Conservation (phyloP, 2,888 invertebrate genomes). For the Coenonympha arcania region DNA sequence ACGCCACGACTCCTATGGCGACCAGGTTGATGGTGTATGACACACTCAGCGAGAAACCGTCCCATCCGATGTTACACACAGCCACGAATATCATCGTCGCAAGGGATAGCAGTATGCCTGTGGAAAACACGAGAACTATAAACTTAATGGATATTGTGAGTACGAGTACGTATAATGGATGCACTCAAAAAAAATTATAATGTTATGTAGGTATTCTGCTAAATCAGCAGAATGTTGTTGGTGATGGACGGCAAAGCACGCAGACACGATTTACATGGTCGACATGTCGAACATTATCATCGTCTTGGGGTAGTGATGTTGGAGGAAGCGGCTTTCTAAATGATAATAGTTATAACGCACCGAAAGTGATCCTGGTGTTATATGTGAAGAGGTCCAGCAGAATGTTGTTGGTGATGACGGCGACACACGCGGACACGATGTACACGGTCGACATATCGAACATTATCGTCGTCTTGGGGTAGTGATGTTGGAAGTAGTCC, state of each 20-base stretch:
- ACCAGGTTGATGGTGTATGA: constrained; percentile 88
- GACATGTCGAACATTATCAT: constrained; percentile 86
- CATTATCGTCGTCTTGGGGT: constrained; percentile 88
- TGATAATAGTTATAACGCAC: no score
- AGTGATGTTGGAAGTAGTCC: constrained; percentile 90
- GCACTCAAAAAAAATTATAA: no score
- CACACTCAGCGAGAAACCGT: constrained; percentile 82
- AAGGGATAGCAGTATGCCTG: constrained; percentile 87
- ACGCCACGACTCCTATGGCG: constrained; percentile 87
- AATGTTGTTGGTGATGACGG: constrained; percentile 88
- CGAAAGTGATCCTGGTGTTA: constrained; percentile 89
- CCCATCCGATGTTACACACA: constrained; percentile 89
- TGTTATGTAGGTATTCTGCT: no score
- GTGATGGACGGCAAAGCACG: constrained; percentile 87
- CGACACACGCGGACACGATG: constrained; percentile 90
- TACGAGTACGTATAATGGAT: no score
- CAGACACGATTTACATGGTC: constrained; percentile 92
- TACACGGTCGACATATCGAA: constrained; percentile 95
- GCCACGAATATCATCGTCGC: constrained; percentile 87
- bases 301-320: constrained; percentile 85
- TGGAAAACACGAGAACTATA: no score
- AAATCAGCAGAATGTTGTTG: constrained; percentile 87
- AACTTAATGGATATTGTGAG: no score
- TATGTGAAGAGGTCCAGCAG: constrained; percentile 86
- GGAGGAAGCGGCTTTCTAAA: no score